Conservation (phyloP, 2,113 vertebrate genomes). For the Equus quagga region DNA sequence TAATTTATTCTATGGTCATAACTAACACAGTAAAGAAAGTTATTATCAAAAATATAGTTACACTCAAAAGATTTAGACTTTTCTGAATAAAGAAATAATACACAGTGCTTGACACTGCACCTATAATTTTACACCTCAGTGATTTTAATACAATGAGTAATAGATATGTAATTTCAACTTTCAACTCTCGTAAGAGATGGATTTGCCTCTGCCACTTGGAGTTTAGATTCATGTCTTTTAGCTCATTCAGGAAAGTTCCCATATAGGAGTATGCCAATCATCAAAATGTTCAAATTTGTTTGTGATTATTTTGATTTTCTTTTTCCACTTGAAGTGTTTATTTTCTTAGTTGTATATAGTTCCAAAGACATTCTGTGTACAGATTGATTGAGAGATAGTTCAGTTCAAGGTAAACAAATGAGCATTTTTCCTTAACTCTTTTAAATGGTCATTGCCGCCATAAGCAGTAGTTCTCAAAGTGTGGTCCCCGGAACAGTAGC, state of each 20-base stretch:
- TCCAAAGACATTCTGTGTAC: not conserved
- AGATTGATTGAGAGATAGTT: not conserved
- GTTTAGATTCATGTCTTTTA: conserved; percentile 50
- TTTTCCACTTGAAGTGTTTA: not conserved
- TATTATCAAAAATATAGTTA: conserved; percentile 50
- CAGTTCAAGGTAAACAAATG: not conserved
- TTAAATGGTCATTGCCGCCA: not conserved
- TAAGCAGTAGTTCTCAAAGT: not conserved
- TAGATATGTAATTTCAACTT: conserved; percentile 23
- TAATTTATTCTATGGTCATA: not conserved
- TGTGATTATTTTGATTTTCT: not conserved
- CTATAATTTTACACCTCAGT: conserved; percentile 59
- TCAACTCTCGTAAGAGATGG: not conserved
- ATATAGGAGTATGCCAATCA: not conserved
- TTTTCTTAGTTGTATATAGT: not conserved
- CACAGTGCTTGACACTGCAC: not conserved
- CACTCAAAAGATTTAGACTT: not conserved
- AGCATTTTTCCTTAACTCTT: not conserved
- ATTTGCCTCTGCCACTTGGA: conserved; percentile 23
- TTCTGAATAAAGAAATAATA: conserved; percentile 63
- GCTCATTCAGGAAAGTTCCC: not conserved
- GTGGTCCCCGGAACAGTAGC: no score
- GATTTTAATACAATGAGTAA: conserved; percentile 57
- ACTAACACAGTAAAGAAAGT: conserved; percentile 14
- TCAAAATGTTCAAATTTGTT: conserved; percentile 26